Conservation (phyloP, 2,113 vertebrate genomes). For the Prietella phreatophila region DNA sequence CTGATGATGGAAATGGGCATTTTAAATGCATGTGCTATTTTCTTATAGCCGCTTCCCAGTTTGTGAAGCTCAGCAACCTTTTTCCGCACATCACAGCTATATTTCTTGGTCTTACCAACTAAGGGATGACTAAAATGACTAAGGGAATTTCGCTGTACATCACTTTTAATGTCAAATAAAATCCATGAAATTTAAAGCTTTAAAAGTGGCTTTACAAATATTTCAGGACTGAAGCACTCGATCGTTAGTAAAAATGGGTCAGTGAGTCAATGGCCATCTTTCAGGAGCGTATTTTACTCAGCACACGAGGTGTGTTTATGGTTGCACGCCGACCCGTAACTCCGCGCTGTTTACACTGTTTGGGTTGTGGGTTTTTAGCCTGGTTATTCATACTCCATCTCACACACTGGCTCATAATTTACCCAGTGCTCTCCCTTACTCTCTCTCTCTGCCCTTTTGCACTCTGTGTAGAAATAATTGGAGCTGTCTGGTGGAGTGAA, state of each 20-base stretch:
- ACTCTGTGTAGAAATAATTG: slow-evolving; percentile 35
- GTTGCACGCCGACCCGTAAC: not conserved
- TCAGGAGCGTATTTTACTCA: not conserved
- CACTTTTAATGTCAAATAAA: not conserved
- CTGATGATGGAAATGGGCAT: too few relatives aligned
- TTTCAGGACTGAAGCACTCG: not conserved
- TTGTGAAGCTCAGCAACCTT: too few relatives aligned
- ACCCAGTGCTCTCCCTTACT: not conserved
- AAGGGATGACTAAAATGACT: too few relatives aligned
- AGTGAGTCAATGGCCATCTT: not conserved
- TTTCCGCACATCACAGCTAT: too few relatives aligned
- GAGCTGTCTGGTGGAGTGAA: slow-evolving; percentile 19
- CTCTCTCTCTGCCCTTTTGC: slow-evolving; percentile 20
- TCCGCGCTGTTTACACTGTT: not conserved
- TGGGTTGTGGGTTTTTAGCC: not conserved
- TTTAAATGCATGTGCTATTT: too few relatives aligned
- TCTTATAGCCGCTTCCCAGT: too few relatives aligned
- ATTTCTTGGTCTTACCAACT: too few relatives aligned
- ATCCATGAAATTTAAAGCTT: not conserved
- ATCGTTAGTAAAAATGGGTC: not conserved
- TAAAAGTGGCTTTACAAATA: not conserved
- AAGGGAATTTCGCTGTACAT: not conserved
- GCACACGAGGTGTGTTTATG: not conserved
- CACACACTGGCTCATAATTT: slow-evolving; percentile 20
- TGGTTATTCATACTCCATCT: slow-evolving; percentile 11